Conservation (phyloP, 2,113 vertebrate genomes). For the Grus americana region DNA sequence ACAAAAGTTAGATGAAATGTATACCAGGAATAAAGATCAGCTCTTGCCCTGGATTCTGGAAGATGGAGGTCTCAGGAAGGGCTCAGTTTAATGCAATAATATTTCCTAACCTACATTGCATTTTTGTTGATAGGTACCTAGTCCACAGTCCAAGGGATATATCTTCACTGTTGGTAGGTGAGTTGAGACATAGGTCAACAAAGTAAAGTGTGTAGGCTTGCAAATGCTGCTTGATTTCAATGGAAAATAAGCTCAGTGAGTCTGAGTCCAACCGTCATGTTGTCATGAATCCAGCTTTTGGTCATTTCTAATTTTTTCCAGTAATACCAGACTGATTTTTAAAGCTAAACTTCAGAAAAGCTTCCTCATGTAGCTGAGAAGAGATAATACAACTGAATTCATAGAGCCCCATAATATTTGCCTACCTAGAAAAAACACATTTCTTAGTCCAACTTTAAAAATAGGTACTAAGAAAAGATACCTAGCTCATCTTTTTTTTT, state of each 20-base stretch:
- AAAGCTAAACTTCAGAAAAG: background rate
- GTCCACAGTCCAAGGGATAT: background rate
- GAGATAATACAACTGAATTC: background rate
- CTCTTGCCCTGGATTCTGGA: background rate
- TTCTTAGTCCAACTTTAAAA: slow-evolving; percentile 46
- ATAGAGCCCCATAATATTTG: slow-evolving; percentile 9
- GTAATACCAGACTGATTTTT: background rate
- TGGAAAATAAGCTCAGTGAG: background rate
- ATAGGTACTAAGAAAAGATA: slow-evolving; percentile 26
- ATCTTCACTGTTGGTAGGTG: background rate
- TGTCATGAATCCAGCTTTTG: background rate
- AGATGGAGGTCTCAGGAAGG: background rate
- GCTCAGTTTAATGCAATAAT: background rate
- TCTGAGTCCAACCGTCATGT: background rate
- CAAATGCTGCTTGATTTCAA: background rate
- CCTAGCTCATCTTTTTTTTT: background rate
- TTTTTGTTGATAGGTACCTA: background rate
- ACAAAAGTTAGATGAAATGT: background rate
- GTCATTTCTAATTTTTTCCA: background rate
- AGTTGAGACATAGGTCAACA: background rate
- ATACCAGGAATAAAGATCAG: background rate
- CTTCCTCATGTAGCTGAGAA: background rate
- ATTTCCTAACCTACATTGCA: background rate
- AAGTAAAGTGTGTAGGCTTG: background rate
- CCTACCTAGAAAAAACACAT: background rate